Base-by-base conservation (phyloP, 2,113 vertebrate species). In the Henicopernis longicauda region DNA sequence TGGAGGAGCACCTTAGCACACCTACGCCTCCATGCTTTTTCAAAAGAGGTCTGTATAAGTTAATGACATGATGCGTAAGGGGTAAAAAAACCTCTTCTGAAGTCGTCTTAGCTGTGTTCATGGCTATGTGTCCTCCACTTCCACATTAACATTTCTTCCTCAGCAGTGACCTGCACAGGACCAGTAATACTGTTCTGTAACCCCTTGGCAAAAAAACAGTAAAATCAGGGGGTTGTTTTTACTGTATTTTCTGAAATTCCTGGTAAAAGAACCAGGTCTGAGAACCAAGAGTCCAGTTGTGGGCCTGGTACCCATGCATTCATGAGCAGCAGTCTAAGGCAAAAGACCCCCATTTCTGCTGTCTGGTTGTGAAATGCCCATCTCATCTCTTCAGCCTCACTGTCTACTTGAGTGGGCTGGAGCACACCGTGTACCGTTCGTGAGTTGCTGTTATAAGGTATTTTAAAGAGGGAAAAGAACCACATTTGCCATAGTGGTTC, bases 401-500 rank as follows among this genome's bases (percentile, higher is more conserved):
- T 62, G 74, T 44, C 71, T 25, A 47, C 63, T 44, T 21, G 3
- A 5, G 50, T 2, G 47, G 31, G 19, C 31, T 32, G 57, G 31
- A 79, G 58, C 31, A 4, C 42, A 8, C 10, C 0, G 0, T 52
- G n/a, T 49, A 47, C 13, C 14, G 6, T 21, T 36, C 20, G 4
- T 3, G 25, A 21, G 26, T 44, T 6, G 3, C 38, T 22, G 21
- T 19, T 6, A 4, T 0, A 3, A 27, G 85, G 45, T 36, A 9
- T 45, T 62, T 57, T 55, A 45, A 84, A 70, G 45, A 70, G 62
- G 52, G 47, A 22, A 57, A 31, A 71, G 18, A 77, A 16, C 11
- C 27, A 7, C 9, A 6, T 49, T 66, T 47, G 4, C 29, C 7
- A 1, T 29, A 3, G 0, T 13, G 17, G 19, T 44, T 80, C 49